A percentile compares a stretch with the other conserved stretches of the same genome.
These are phyloP conservation scores for Loxodonta africana DNA, from an alignment of 2,113 vertebrate genomes.

Conservation along the genomic window DNA sequence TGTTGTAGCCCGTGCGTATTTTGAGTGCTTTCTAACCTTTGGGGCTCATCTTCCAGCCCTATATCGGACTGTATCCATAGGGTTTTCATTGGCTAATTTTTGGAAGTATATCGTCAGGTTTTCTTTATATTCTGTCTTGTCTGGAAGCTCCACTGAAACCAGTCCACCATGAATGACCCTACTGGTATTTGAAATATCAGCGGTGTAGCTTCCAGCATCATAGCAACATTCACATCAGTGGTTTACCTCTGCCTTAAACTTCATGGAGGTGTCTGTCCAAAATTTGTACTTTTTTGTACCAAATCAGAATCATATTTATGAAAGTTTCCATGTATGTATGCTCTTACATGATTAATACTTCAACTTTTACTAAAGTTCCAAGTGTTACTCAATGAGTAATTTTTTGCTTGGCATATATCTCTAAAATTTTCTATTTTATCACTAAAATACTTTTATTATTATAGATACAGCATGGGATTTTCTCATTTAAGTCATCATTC, in stretches of 20 bases:
- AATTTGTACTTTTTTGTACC: background rate
- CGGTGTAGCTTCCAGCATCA: background rate
- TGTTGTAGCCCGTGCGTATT: too few species aligned
- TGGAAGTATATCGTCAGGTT: too few species aligned
- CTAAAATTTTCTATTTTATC: conserved; percentile 25
- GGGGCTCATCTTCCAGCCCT: too few species aligned
- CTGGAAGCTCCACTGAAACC: too few species aligned
- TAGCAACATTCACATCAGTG: background rate
- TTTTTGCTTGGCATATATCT: background rate
- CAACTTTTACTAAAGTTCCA: conserved; percentile 16
- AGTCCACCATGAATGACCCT: too few species aligned
- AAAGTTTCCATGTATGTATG: background rate
- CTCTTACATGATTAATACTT: background rate
- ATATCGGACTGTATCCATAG: too few species aligned
- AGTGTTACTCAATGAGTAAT: background rate
- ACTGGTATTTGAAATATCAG: too few species aligned
- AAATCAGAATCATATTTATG: background rate
- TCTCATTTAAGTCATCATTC: background rate
- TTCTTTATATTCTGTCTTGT: too few species aligned
- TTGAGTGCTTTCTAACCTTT: too few species aligned
- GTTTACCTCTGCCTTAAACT: background rate
- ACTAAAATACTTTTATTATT: background rate
- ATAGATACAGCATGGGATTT: background rate
- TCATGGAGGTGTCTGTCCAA: background rate
- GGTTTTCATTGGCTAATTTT: too few species aligned